These are phyloP conservation scores for Ibycter americanus DNA, from an alignment of 2,797 vertebrate genomes.

Conservation along the genomic window DNA sequence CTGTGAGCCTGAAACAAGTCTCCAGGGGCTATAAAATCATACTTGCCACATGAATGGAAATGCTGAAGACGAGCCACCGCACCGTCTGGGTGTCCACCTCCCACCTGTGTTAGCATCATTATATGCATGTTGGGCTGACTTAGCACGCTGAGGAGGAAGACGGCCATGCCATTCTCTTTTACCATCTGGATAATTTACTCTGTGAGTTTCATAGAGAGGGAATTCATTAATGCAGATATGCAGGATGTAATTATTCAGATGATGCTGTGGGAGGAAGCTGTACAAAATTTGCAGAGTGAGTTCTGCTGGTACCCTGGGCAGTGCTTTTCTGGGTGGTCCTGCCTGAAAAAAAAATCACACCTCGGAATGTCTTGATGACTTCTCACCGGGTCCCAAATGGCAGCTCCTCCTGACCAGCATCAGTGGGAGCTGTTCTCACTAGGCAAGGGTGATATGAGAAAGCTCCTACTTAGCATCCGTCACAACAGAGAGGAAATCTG, in stretches of 20 bases:
- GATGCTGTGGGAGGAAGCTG: constrained; percentile 23
- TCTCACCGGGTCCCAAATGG: neutral
- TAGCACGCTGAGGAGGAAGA: constrained; percentile 43
- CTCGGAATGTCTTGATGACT: neutral
- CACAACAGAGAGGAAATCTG: constrained; percentile 40
- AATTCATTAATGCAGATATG: constrained; percentile 53
- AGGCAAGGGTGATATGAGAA: neutral
- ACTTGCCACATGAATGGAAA: neutral
- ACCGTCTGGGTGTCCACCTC: constrained; percentile 45
- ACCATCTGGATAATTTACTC: constrained; percentile 53
- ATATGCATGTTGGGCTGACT: constrained; percentile 11
- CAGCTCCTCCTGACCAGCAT: neutral
- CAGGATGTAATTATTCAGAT: constrained; percentile 57
- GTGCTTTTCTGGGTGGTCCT: constrained; percentile 4
- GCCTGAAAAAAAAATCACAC: neutral
- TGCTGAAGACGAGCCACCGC: neutral
- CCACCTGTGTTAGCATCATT: constrained; percentile 51
- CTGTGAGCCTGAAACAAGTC: constrained; percentile 32
- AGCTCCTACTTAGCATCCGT: neutral
- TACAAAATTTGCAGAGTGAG: neutral
- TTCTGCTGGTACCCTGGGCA: neutral
- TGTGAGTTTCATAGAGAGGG: constrained; percentile 25
- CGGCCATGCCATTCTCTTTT: constrained; percentile 34
- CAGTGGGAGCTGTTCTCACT: neutral
- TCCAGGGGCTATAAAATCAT: constrained; percentile 11